Evolutionary conservation across 2,113 vertebrate species (phyloP).

Genomic region (Scolopax mira): DNA sequence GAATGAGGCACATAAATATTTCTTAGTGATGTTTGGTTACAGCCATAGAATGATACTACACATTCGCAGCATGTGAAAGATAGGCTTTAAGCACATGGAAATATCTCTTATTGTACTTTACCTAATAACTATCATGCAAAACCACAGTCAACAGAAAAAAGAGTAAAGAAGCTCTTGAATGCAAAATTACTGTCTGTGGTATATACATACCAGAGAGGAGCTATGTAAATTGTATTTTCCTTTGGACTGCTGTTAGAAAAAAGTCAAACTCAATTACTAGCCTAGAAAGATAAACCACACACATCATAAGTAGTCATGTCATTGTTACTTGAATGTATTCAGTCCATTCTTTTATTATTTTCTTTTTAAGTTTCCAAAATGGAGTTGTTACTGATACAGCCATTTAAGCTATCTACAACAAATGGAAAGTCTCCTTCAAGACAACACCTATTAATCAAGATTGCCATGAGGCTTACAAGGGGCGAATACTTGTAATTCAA

Average conservation of each 20-base stretch:
- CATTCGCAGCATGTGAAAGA: neutral
- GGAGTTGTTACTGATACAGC: neutral
- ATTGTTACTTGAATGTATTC: neutral
- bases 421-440: neutral
- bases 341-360: neutral
- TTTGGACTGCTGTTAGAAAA: neutral
- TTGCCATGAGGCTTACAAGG: neutral
- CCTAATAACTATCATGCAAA: neutral
- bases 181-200: neutral
- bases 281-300: neutral
- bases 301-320: neutral
- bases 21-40: neutral
- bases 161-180: neutral
- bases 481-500: fast-evolving
- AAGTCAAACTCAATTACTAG: neutral
- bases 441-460: neutral
- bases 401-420: neutral
- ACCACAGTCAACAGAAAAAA: neutral
- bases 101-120: neutral
- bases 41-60: neutral
- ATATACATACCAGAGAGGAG: neutral
- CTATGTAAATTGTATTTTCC: neutral
- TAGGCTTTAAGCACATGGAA: neutral
- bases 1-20: neutral
- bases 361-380: neutral